Base-by-base conservation (phyloP, 2,797 vertebrate species). In the Acipenser transmontanus region DNA sequence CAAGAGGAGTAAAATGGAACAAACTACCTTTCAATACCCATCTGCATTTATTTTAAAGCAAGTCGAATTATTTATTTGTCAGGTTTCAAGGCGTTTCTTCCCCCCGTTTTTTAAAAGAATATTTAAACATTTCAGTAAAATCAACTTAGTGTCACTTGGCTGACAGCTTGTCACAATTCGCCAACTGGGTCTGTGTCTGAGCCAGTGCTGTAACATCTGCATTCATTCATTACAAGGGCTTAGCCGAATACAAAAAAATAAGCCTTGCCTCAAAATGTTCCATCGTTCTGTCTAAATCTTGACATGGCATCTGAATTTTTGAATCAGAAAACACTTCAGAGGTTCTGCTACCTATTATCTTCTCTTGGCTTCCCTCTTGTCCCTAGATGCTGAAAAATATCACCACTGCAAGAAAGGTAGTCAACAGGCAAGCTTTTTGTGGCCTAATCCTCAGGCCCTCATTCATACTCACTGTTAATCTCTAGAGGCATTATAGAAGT, bases 381-480 rank as follows among this genome's bases (percentile, higher is more conserved):
- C 75, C 69, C 1, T 82, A 81, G 86, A 82, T 84, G 81, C 80
- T 78, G 84, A 81, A 86, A 89, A 90, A 86, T 91, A 64, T 68
- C 52, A 59, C 54, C 47, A 68, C 85, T 87, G 85, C 82, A 87
- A 89, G 86, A 81, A 88, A 92, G 86, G 86, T 91, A 90, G 86
- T 79, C 82, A 82, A 82, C 77, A 68, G 67, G 83, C 81, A 6
- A 81, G 86, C 86, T 87, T 91, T 87, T 85, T 88, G 83, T 86
- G 82, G 85, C 84, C 89, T 98, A 99, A 98, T 98, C 95, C 94
- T 85, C 84, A 80, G 83, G 86, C 91, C 88, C 87, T 89, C 88
- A 97, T 98, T 99, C 95, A 98, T 90, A 88, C 88, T 92, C 92
- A 86, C 89, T 91, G 89, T 93, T 98, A 99, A 98, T 97, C 95